These are phyloP conservation scores for Alces alces DNA, from an alignment of 2,113 vertebrate genomes.

Conservation along the genomic window DNA sequence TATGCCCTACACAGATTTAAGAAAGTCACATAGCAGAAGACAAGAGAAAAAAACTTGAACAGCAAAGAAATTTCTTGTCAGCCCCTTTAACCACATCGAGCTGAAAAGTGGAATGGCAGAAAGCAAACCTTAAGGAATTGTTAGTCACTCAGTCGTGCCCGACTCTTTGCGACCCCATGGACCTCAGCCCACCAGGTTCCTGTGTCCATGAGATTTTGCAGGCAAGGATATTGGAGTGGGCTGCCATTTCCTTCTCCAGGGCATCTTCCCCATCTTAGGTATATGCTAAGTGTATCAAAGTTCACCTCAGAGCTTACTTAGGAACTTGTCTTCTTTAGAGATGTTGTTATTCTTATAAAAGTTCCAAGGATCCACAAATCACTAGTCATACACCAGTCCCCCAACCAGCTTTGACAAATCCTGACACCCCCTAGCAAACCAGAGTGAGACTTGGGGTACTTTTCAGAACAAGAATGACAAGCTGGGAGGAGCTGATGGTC, in stretches of 20 bases:
- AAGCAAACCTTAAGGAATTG: background rate
- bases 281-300: background rate
- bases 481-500: slow-evolving; percentile 50
- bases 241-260: background rate
- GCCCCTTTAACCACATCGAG: background rate
- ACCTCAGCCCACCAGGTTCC: background rate
- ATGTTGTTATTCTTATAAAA: slow-evolving; percentile 27
- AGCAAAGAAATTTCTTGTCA: background rate
- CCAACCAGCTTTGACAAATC: background rate
- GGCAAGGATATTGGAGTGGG: background rate
- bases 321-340: background rate
- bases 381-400: slow-evolving; percentile 16
- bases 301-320: background rate
- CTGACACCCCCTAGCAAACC: slow-evolving; percentile 28
- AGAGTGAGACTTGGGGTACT: background rate
- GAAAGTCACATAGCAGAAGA: background rate
- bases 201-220: background rate
- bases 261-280: background rate
- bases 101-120: background rate
- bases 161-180: background rate
- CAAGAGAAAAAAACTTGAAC: background rate
- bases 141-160: background rate
- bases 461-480: slow-evolving; percentile 38
- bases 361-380: slow-evolving; percentile 47
- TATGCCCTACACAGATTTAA: background rate